These are phyloP conservation scores for Alethe diademata DNA, from an alignment of 2,113 vertebrate species.

Conservation along the genomic window DNA sequence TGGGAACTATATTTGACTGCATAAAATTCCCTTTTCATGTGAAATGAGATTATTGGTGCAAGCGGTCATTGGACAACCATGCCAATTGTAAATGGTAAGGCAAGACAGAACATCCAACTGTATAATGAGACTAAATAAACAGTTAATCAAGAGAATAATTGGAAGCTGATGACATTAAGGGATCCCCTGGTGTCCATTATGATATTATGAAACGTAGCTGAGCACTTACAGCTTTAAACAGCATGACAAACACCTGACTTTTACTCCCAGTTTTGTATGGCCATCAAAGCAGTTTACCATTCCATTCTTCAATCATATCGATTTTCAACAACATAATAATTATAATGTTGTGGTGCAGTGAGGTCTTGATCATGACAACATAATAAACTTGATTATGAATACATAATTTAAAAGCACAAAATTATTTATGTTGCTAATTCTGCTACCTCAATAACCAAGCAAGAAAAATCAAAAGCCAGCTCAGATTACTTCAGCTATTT, in stretches of 20 bases:
- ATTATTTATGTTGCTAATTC: neutral
- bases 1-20: neutral
- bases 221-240: conserved; percentile 28
- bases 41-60: neutral
- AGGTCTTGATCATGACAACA: neutral
- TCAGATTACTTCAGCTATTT: neutral
- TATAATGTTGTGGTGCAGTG: neutral
- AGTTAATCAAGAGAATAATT: conserved; percentile 52
- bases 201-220: conserved; percentile 17
- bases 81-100: neutral
- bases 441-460: neutral
- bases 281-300: neutral
- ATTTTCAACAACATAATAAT: neutral
- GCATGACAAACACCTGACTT: conserved; percentile 14
- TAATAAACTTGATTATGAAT: neutral
- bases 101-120: neutral
- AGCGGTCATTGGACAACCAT: neutral
- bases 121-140: conserved; percentile 46
- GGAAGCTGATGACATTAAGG: conserved; percentile 56
- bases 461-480: neutral
- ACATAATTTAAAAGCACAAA: neutral
- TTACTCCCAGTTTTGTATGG: neutral
- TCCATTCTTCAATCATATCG: neutral
- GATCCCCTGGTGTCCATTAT: conserved; percentile 43
- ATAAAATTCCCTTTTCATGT: neutral